These are phyloP conservation scores for Nematostella vectensis DNA, from an alignment of 92 coral and sea anemone species.

Conservation along the genomic window DNA sequence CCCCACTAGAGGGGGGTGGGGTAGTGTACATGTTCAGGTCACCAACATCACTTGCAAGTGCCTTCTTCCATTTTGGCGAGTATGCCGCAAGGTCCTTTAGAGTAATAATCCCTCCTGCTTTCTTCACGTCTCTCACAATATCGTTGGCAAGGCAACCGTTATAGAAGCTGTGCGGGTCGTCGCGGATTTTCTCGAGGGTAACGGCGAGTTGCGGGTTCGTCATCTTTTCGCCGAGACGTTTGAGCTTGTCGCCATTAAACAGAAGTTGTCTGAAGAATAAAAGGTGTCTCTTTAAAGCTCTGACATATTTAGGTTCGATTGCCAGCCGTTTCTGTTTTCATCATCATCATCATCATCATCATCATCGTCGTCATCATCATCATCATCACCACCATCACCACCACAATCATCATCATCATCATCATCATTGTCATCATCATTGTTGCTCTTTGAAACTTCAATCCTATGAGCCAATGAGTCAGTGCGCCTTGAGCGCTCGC, in stretches of 20 bases:
- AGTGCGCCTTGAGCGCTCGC: too few relatives aligned
- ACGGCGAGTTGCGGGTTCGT: constrained; percentile 51
- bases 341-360: too few relatives aligned
- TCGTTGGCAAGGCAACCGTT: constrained; percentile 53
- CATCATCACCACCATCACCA: too few relatives aligned
- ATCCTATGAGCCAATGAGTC: too few relatives aligned
- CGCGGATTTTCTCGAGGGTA: constrained; percentile 55
- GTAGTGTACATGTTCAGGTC: constrained; percentile 18
- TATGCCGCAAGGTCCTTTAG: constrained; percentile 47
- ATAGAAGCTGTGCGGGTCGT: constrained; percentile 58
- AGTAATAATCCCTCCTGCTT: constrained; percentile 63
- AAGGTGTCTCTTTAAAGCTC: too few relatives aligned
- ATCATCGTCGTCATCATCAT: too few relatives aligned
- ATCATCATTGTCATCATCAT: too few relatives aligned
- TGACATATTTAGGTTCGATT: too few relatives aligned
- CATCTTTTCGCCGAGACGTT: constrained; percentile 42
- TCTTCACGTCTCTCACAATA: constrained; percentile 46
- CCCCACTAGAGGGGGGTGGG: constrained; percentile 52
- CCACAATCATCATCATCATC: too few relatives aligned
- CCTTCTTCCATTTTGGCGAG: constrained; percentile 29
- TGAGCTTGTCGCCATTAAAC: constrained; percentile 38
- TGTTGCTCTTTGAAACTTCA: too few relatives aligned
- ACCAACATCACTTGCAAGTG: constrained; percentile 23
- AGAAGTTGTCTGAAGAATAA: constrained; percentile 41
- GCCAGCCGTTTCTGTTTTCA: too few relatives aligned